Percentiles rank a stretch among this genome's conserved stretches.
phyloP scores from a whole-genome alignment of 1,140 invertebrate genomes.

The Pseudomyrmex flavicornis region DNA sequence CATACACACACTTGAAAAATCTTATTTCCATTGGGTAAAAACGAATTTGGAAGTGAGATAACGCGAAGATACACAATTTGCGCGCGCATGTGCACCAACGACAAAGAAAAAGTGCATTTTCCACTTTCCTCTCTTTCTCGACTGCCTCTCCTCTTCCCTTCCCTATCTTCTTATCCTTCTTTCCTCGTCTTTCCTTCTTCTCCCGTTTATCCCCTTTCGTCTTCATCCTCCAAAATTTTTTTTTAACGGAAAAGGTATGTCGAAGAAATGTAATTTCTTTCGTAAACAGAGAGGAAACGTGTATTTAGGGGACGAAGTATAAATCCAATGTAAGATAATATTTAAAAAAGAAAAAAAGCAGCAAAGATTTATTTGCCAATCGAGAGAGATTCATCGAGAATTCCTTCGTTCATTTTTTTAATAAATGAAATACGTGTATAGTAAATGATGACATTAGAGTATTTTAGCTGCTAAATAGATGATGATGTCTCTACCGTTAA shows the following conservation, averaged over 20 bases:
- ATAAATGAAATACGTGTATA: slow-evolving; percentile 50
- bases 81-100: slow-evolving; percentile 69
- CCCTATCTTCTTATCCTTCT: slow-evolving; percentile 34
- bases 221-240: slow-evolving; percentile 31
- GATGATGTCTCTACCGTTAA: slow-evolving; percentile 60
- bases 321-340: slow-evolving; percentile 56
- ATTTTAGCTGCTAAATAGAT: slow-evolving; percentile 49
- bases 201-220: not conserved
- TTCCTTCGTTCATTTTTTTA: slow-evolving; percentile 56
- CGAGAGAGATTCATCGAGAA: slow-evolving; percentile 55
- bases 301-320: slow-evolving; percentile 39
- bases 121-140: slow-evolving; percentile 70
- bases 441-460: slow-evolving; percentile 54
- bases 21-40: slow-evolving; percentile 68
- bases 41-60: slow-evolving; percentile 56
- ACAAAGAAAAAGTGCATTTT: slow-evolving; percentile 67
- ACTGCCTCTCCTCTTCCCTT: slow-evolving; percentile 56
- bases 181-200: not conserved
- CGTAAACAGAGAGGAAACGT: slow-evolving; percentile 62
- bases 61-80: slow-evolving; percentile 53
- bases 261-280: slow-evolving; percentile 58
- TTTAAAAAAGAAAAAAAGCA: slow-evolving; percentile 26
- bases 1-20: slow-evolving; percentile 42
- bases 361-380: slow-evolving; percentile 58
- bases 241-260: slow-evolving; percentile 46